Evolutionary conservation across 1,140 invertebrate species (phyloP), one percentile per base, ranked within the genome.

Genomic region (Ptiloglossa arizonensis): DNA sequence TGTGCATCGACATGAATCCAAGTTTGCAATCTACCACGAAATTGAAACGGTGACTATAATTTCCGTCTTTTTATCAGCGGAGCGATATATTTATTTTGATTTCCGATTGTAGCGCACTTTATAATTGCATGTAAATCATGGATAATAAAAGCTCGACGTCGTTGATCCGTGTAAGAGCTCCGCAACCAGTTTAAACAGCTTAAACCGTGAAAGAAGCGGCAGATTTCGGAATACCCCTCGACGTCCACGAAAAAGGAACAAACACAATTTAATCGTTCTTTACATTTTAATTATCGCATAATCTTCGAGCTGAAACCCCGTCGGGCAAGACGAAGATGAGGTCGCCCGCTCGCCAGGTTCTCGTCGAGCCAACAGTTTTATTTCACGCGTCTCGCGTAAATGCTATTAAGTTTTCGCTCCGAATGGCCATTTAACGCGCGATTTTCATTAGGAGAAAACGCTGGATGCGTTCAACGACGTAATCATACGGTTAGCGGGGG

Each of bases 281-380:
- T 32, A 66, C 63, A 32, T 67, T 75, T 75, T 75, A 75, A 75
- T 75, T 68, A 75, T 44, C 27, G 52, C 52, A 75, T 69, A 76
- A 76, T 76, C 73, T 76, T 57, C 35, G 48, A 27, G 41, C n/a
- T n/a, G n/a, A n/a, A n/a, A n/a, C n/a, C n/a, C n/a, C n/a, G n/a
- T n/a, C n/a, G n/a, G n/a, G n/a, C 72, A 19, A 32, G 15, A 35
- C 52, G 27, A 29, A 19, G 15, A 52, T n/a, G 22, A 35, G 15
- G 44, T 1, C n/a, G 44, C 13, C 2, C 1, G 5, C n/a, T 4
- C 5, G 13, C 11, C 32, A 11, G 38, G 0, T 57, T 54, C 48
- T 74, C 71, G 29, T 69, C 59, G 59, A 76, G 59, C 41, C 54
- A 41, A 69, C 64, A 76, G 54, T 59, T 76, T 75, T 75, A 69